Base-by-base conservation (phyloP, 2,888 invertebrate genomes). In the Oscheius myriophilus region DNA sequence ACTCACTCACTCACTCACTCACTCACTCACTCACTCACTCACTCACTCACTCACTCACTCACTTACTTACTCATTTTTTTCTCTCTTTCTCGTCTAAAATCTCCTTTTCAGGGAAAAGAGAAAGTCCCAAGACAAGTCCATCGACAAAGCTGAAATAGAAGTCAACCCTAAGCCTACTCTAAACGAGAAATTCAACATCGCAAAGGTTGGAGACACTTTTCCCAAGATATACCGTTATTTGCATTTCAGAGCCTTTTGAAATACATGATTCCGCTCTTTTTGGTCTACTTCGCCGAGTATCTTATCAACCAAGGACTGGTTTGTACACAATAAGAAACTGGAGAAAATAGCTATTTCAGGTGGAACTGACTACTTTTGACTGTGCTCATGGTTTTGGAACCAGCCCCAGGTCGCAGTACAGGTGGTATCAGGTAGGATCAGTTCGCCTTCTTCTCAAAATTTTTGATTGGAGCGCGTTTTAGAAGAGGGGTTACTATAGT, bases 291-390 rank as follows among this genome's bases (percentile, higher is more conserved):
- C 76, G 92, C 92, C 76, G 93, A 93, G 84, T 93, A 93, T 87
- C 92, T 93, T 82, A 93, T 93, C 76, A 93, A 93, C 87, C 93
- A 93, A 87, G 93, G 93, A 80, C 87, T 93, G 89, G 92, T 92
- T 87, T 16, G 53, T 53, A 4, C 4, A 4, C 14, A 23, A 6
- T 4, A 6, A 53, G 18, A 53, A 18, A 25, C 18, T 53, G 21
- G 4, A 9, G 16, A 9, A 53, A 53, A 53, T 21, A 18, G 2
- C 39, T 7, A 1, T 82, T 86, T 76, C 85, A 92, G 92, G 91
- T 91, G 85, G 93, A 93, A 86, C 87, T 93, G 74, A 89, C 93
- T n/a, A 90, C 91, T 83, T 92, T 92, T 83, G 89, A 91, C 58
- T 83, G 83, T 63, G 64, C 69, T 16, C 70, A 74, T 57, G 79